Conservation (phyloP, 2,113 vertebrate species). For the Panurus biarmicus region DNA sequence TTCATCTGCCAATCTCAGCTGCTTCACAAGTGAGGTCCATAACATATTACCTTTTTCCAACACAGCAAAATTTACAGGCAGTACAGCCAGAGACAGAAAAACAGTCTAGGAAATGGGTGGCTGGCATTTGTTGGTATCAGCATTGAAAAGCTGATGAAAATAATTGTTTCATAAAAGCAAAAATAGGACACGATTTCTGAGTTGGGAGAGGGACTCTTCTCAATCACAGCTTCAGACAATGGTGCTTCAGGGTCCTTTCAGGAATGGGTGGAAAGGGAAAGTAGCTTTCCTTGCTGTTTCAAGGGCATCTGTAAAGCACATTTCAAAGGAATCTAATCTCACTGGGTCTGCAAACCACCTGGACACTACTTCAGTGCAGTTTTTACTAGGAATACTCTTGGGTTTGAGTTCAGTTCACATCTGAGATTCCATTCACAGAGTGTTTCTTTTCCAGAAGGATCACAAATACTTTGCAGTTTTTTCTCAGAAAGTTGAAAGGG, state of each 20-base stretch:
- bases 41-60: not conserved
- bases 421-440: not conserved
- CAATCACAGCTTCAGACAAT: fast-evolving
- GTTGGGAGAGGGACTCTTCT: not conserved
- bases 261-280: not conserved
- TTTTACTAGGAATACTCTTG: not conserved
- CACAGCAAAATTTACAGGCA: not conserved
- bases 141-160: not conserved
- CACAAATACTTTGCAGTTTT: not conserved
- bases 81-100: not conserved
- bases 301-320: not conserved
- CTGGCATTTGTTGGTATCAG: not conserved
- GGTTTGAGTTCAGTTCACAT: not conserved
- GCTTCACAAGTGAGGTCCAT: not conserved
- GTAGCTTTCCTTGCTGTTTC: not conserved
- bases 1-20: not conserved
- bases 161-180: not conserved
- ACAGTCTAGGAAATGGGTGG: not conserved
- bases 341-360: not conserved
- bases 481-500: not conserved
- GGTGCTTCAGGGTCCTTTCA: not conserved
- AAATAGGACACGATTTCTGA: not conserved
- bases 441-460: not conserved
- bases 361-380: not conserved
- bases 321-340: not conserved